Conservation (phyloP, 2,888 invertebrate species). For the Monochamus alternatus region DNA sequence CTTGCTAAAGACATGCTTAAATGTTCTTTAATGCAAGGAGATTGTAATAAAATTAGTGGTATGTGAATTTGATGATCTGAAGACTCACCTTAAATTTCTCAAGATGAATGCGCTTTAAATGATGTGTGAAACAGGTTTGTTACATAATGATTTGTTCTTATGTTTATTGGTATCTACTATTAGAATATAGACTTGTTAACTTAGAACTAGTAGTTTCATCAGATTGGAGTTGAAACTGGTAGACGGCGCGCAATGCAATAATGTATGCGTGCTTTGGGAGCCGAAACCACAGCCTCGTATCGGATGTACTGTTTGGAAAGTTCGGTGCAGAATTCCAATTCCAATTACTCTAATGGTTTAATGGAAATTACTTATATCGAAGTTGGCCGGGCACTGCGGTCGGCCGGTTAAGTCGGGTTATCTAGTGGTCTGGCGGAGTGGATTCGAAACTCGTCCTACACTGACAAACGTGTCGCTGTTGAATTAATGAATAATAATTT, state of each 20-base stretch:
- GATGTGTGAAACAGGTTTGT: too few species aligned
- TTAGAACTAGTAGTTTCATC: not conserved
- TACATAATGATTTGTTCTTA: too few species aligned
- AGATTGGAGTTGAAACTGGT: not conserved
- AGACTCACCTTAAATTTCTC: too few species aligned
- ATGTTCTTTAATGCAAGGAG: too few species aligned
- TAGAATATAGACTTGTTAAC: not conserved
- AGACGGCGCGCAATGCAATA: conserved; percentile 3
- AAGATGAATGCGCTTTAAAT: too few species aligned
- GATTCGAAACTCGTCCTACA: not conserved
- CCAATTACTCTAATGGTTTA: conserved; percentile 33
- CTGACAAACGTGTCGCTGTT: not conserved
- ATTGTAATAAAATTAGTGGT: too few species aligned
- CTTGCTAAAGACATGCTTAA: too few species aligned
- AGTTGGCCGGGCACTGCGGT: not conserved
- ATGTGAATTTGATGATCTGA: too few species aligned
- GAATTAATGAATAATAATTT: not conserved
- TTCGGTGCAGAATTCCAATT: conserved; percentile 31
- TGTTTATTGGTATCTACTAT: not conserved
- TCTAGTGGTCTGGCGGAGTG: not conserved
- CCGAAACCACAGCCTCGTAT: conserved; percentile 8
- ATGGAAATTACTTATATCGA: conserved; percentile 15
- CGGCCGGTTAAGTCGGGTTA: conserved; percentile 1
- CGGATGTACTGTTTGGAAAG: conserved; percentile 18
- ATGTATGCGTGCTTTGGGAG: conserved; percentile 19